Evolutionary conservation across 2,113 vertebrate species (phyloP), one percentile per base, ranked within the genome.

Genomic region (Bucco capensis): DNA sequence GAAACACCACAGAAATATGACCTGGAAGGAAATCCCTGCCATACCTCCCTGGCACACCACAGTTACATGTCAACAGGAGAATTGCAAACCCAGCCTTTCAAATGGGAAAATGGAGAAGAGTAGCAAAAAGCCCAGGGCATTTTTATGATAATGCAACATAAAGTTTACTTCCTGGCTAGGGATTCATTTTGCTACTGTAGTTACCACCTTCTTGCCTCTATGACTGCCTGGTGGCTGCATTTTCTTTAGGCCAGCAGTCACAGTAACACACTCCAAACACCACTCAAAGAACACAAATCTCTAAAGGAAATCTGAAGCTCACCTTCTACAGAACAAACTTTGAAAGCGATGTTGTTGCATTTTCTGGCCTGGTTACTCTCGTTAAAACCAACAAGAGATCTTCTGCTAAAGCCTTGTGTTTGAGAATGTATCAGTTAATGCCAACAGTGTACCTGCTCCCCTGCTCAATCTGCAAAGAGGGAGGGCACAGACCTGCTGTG

Each of bases 401-500:
- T 54, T 53, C 51, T 67, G 37, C 37, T 70, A 33, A 57, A 71
- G 60, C 21, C 37, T 33, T 73, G 60, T 7, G 37, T 38, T 53
- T 5, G 3, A 49, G 60, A 27, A 69, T 9, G 9, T 13, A 38
- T 3, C 56, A 14, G 35, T 54, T 49, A 23, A 64, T 33, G 47
- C 14, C 46, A 28, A 57, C 1, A 5, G 25, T 7, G 37, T 50
- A 73, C 24, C 80, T 76, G 69, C 84, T 71, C 50, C 70, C 24
- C 80, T 76, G 69, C 84, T 71, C 50, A 19, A 1, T 19, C 65
- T 60, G 57, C 6, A 4, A 28, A 51, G 42, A 37, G 67, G 58
- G 49, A 80, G 64, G 50, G 28, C 71, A 31, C 42, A 92, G 76
- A 57, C 75, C 57, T 46, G 66, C 79, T 84, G 60, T 24, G 92